Conservation (phyloP, 2,797 vertebrate species). For the Varecia variegata region DNA sequence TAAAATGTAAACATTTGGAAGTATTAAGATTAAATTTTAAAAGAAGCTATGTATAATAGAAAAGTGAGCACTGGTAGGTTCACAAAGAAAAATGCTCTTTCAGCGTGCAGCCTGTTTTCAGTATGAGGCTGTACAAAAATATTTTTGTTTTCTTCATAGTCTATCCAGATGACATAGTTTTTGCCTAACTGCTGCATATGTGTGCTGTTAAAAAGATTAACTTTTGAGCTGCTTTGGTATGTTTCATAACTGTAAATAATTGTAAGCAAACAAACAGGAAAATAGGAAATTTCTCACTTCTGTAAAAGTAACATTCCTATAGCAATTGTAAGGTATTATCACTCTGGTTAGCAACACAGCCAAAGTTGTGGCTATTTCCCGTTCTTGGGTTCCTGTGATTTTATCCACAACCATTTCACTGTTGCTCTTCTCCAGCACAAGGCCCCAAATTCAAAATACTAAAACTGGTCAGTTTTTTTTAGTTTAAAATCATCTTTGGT, state of each 20-base stretch:
- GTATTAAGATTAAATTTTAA: not conserved
- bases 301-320: not conserved
- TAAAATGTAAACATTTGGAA: not conserved
- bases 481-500: not conserved
- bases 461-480: not conserved
- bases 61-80: not conserved
- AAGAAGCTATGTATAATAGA: not conserved
- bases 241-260: not conserved
- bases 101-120: not conserved
- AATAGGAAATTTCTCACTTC: not conserved
- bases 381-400: not conserved
- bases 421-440: not conserved
- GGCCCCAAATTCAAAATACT: not conserved
- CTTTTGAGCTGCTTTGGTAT: not conserved
- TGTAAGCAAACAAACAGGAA: not conserved
- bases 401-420: not conserved
- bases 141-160: slow-evolving; percentile 23
- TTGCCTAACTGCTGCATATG: not conserved
- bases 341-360: not conserved
- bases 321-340: not conserved
- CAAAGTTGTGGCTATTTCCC: not conserved
- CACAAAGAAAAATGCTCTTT: not conserved
- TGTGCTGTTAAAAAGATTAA: not conserved
- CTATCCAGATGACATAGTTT: not conserved
- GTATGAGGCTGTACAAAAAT: not conserved